These are phyloP conservation scores for Lucilia sericata DNA, from an alignment of 1,140 invertebrate species.

Conservation along the genomic window DNA sequence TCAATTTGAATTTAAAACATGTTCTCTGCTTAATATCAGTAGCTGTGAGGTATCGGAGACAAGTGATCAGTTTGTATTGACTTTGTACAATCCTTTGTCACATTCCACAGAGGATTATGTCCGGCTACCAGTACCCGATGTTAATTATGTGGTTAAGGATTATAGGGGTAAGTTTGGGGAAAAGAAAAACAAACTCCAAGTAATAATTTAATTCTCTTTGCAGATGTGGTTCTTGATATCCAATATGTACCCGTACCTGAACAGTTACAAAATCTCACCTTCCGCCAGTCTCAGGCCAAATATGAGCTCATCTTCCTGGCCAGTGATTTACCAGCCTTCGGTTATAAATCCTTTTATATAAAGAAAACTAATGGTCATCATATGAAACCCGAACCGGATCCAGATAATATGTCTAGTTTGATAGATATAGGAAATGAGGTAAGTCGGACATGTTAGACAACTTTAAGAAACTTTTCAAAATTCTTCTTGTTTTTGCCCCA, in stretches of 20 bases:
- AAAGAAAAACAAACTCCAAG: no score
- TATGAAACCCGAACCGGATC: constrained; percentile 47
- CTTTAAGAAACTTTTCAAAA: neutral
- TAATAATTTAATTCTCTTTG: neutral
- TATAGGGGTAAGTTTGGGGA: constrained; percentile 65
- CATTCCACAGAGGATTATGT: constrained; percentile 75
- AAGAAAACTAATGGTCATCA: constrained; percentile 45
- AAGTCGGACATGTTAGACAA: neutral
- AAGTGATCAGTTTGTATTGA: constrained; percentile 74
- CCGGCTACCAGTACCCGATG: constrained; percentile 76
- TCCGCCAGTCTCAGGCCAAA: constrained; percentile 72
- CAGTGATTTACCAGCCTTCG: constrained; percentile 74
- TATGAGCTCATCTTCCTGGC: constrained; percentile 78
- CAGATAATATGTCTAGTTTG: constrained; percentile 49
- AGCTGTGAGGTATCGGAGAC: constrained; percentile 75
- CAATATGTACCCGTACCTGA: constrained; percentile 76
- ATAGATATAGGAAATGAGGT: constrained; percentile 47
- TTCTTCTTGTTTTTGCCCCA: neutral
- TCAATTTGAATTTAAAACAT: constrained; percentile 71
- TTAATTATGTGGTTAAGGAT: constrained; percentile 75
- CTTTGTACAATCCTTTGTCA: constrained; percentile 86
- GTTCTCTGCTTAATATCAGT: constrained; percentile 77
- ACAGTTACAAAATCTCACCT: constrained; percentile 73
- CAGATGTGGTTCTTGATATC: constrained; percentile 54
- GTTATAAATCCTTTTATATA: constrained; percentile 75